Evolutionary conservation across 92 coral and sea anemone genomes (phyloP).

Genomic region (Paragorgia papillata): DNA sequence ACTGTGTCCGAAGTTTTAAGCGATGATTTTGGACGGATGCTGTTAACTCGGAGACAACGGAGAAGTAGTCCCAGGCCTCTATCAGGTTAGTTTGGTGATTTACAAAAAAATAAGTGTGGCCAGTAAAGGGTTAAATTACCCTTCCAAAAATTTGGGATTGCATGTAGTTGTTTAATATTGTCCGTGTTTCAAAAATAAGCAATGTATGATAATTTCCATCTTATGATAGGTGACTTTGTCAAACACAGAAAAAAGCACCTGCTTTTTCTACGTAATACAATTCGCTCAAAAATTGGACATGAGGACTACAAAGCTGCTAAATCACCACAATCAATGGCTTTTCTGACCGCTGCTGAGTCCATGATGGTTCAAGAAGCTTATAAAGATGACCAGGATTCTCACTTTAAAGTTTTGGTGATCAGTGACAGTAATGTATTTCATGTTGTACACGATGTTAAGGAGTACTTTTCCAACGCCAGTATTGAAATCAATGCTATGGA

Average conservation of each 20-base stretch:
- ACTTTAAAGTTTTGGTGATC: conserved; percentile 20
- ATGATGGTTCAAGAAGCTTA: conserved; percentile 29
- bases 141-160: too few relatives aligned
- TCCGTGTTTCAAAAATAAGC: too few relatives aligned
- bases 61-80: neutral
- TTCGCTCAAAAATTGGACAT: neutral
- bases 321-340: conserved; percentile 36
- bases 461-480: conserved; percentile 9
- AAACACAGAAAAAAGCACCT: too few relatives aligned
- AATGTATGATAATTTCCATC: too few relatives aligned
- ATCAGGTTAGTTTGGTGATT: neutral
- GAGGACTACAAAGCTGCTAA: neutral
- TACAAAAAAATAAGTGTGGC: too few relatives aligned
- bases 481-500: conserved; percentile 40
- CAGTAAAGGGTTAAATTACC: too few relatives aligned
- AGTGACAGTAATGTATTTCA: conserved; percentile 25
- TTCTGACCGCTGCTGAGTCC: conserved; percentile 39
- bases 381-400: conserved; percentile 1
- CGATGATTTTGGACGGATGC: conserved; percentile 7
- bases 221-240: too few relatives aligned
- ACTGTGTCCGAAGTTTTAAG: neutral
- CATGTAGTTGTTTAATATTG: too few relatives aligned
- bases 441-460: conserved; percentile 11
- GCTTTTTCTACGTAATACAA: conserved; percentile 2
- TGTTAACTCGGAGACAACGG: neutral